Evolutionary conservation across 2,113 vertebrate genomes (phyloP), one percentile per base, ranked within the genome.

Genomic region (Eclectus roratus): DNA sequence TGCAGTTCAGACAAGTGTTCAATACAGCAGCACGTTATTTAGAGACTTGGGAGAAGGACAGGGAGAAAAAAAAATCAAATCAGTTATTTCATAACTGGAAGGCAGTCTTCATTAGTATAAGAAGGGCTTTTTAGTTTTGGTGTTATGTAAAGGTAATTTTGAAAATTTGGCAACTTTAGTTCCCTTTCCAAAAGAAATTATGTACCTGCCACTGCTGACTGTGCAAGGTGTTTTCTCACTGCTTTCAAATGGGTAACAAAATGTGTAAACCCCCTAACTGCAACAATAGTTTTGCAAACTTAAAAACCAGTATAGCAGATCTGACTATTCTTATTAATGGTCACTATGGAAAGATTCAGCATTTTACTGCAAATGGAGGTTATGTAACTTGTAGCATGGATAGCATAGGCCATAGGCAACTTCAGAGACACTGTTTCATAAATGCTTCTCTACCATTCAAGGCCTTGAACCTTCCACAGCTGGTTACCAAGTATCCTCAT

Each of bases 1-100:
- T 61, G 53, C 44, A 74, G 39, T 12, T 82, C 66, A 82, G 44
- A 31, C 9, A 69, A 88, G 16, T 24, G 69, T 65, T 49, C 71
- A 44, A 4, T 0, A 46, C 11, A 88, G 56, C 29, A 72, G 33
- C 33, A 60, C 0, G 0, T 50, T 31, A 56, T 9, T 16, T 23
- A 52, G 8, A 74, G 11, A 64, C 29, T 8, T 25, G 10, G 6
- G 2, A 1, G 3, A 7, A 10, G 2, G 47, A 56, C 1, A 17
- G 4, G 17, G 10, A 72, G 35, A 28, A 86, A 76, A 56, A 35
- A 86, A 79, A 43, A 2, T 80, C 41, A 49, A 61, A 73, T 20
- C 28, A 65, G 33, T 70, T 60, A 11, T 50, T 93, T 88, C 33
- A 56, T n/a, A 85, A 53, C 6, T 61, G 17, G 11, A 88, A 90